Percentiles rank a stretch among this genome's conserved stretches.
These are phyloP conservation scores for Cyrtorhinus lividipennis DNA, from an alignment of 1,140 invertebrate genomes.

Conservation along the genomic window DNA sequence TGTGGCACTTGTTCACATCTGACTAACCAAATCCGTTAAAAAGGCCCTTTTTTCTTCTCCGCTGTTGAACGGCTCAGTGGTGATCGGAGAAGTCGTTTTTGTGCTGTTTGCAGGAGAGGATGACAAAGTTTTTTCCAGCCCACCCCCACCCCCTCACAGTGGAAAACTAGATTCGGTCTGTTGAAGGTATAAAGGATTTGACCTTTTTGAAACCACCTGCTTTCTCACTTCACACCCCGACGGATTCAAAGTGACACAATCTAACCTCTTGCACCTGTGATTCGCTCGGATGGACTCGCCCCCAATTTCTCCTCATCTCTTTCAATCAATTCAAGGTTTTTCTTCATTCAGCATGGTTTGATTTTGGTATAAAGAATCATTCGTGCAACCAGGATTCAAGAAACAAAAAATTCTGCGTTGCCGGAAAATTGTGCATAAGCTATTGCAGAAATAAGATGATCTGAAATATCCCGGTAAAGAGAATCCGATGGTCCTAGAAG, in stretches of 20 bases:
- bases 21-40: conserved; percentile 9
- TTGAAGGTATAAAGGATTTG: conserved; percentile 3
- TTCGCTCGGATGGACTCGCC: neutral
- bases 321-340: neutral
- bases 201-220: conserved; percentile 9
- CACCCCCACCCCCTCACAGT: too few relatives aligned
- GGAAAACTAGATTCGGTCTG: conserved; percentile 5
- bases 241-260: conserved; percentile 4
- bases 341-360: neutral
- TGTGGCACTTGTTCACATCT: conserved; percentile 1
- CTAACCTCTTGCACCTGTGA: conserved; percentile 2
- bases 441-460: too few relatives aligned
- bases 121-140: conserved; percentile 10
- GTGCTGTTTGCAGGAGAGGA: neutral
- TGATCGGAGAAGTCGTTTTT: neutral
- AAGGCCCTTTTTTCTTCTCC: neutral
- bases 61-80: neutral
- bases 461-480: too few relatives aligned
- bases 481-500: too few relatives aligned
- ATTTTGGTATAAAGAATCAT: too few relatives aligned
- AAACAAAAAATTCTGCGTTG: too few relatives aligned
- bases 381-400: too few relatives aligned
- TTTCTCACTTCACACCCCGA: conserved; percentile 8
- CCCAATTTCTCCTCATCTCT: neutral
- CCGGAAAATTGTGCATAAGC: too few relatives aligned